Evolutionary conservation across 2,888 invertebrate genomes (phyloP), one percentile per base, ranked within the genome.

Genomic region (Coronaproctus castanopsis): DNA sequence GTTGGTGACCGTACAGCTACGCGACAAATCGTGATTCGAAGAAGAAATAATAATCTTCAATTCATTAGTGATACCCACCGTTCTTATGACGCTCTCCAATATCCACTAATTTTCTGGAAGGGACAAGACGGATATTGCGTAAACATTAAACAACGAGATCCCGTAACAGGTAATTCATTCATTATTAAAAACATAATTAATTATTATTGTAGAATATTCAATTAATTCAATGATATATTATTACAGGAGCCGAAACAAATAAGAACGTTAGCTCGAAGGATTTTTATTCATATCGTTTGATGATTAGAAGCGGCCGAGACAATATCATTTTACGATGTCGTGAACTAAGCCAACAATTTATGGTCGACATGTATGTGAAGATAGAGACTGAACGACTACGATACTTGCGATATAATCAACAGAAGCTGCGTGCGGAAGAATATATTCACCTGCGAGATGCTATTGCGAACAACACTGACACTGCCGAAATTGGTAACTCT

Each of bases 341-440:
- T 3, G 59, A 64, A 56, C 63, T 71, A 3, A 68, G 67, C 23
- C 67, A 69, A 57, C 71, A 71, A 62, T 72, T 64, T 57, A 56
- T 66, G 14, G 70, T 71, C 23, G 71, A 72, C 61, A 66, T 67
- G 66, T 71, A 68, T 63, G 69, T 65, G 0, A 70, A 70, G 63
- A 67, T 70, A 21, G 70, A 72, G 62, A 66, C 65, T n/a, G 69
- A 70, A 57, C 62, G 69, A 8, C 62, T 71, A 22, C 53, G 63
- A 2, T 71, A 59, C 58, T 65, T 69, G 14, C 59, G 67, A 3
- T 62, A 64, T 18, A 69, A 72, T 58, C 70, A 72, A 62, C 58
- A 51, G n/a, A 63, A 69, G 52, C 61, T 69, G 57, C 51, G 65
- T 60, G 58, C 66, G 55, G 65, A 66, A 58, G 61, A 63, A 64